Evolutionary conservation across 2,797 vertebrate species (phyloP).

Genomic region (Melanogrammus aeglefinus): DNA sequence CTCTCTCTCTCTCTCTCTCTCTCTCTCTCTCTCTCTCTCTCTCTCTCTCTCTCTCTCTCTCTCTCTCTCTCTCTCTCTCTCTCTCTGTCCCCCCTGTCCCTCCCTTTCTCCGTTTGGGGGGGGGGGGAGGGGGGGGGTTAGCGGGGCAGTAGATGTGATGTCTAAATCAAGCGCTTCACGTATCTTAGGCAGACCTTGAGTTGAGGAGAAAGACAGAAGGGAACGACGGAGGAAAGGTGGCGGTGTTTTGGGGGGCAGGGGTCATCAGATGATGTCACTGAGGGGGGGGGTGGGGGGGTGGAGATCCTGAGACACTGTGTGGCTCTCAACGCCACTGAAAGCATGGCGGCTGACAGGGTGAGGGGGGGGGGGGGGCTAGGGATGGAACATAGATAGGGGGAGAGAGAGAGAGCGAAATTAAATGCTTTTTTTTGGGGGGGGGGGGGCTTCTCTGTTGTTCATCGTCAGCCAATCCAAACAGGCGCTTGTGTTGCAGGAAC

Average conservation of each 20-base stretch:
- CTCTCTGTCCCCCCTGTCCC: background rate
- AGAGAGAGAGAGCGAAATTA: conserved; percentile 60
- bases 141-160: conserved; percentile 43
- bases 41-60: background rate
- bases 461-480: no score
- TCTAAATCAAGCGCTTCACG: conserved; percentile 30
- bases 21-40: conserved; percentile 20
- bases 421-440: conserved; percentile 25
- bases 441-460: no score
- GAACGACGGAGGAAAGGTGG: background rate
- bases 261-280: conserved; percentile 5
- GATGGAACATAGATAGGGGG: conserved; percentile 35
- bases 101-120: conserved; percentile 31
- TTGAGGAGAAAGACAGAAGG: conserved; percentile 33
- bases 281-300: conserved; percentile 28
- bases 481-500: no score
- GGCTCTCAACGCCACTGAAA: conserved; percentile 65
- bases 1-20: background rate
- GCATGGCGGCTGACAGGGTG: conserved; percentile 63
- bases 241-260: background rate
- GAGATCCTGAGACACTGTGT: conserved; percentile 78
- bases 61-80: background rate
- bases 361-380: conserved; percentile 2
- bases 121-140: conserved; percentile 42
- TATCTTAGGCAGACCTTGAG: conserved; percentile 55